Conservation (phyloP, 2,888 invertebrate genomes). For the Alcis repandata region DNA sequence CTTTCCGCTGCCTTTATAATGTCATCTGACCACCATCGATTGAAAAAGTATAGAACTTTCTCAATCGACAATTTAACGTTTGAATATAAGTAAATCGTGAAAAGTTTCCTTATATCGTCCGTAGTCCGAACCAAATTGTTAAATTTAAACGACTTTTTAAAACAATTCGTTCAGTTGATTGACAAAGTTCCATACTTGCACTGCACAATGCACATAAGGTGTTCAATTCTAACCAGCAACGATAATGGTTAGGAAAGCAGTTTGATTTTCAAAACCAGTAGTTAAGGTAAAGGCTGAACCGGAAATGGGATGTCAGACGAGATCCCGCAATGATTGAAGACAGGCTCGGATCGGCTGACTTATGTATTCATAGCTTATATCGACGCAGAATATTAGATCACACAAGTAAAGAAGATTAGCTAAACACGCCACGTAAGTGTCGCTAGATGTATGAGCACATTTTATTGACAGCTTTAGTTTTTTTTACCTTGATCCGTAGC, state of each 20-base stretch:
- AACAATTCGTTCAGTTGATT: too few species aligned
- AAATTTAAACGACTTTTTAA: too few species aligned
- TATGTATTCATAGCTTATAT: constrained; percentile 46
- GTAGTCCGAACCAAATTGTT: too few species aligned
- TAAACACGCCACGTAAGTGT: background rate
- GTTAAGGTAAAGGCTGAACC: constrained; percentile 30
- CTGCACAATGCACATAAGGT: too few species aligned
- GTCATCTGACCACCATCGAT: too few species aligned
- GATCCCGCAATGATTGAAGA: constrained; percentile 72
- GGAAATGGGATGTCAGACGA: constrained; percentile 69
- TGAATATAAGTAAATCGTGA: too few species aligned
- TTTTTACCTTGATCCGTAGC: too few species aligned
- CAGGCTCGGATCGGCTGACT: constrained; percentile 55
- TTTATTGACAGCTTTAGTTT: background rate
- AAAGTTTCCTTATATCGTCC: too few species aligned
- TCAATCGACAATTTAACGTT: too few species aligned
- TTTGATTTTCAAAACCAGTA: constrained; percentile 2
- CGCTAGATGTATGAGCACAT: background rate
- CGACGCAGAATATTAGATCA: constrained; percentile 20
- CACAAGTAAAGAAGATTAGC: background rate
- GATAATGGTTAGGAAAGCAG: constrained; percentile 2
- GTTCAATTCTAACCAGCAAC: background rate
- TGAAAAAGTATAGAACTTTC: too few species aligned
- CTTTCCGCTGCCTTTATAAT: too few species aligned
- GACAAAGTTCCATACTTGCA: too few species aligned